Evolutionary conservation across 2,113 vertebrate species (phyloP).

Genomic region (Anarhynchus alexandrinus): DNA sequence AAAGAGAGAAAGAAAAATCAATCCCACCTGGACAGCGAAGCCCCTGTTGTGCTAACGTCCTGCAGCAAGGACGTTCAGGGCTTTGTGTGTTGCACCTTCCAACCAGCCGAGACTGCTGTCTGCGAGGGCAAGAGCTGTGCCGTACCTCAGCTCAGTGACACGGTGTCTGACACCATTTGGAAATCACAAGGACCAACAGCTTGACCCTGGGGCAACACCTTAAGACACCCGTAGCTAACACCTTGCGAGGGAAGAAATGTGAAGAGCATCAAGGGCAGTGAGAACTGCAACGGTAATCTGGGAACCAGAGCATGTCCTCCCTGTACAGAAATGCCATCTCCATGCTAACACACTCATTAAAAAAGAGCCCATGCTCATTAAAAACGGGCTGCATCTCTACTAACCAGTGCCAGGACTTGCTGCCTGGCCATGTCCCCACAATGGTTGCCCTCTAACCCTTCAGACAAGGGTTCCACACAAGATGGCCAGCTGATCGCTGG

Average conservation of each 20-base stretch:
- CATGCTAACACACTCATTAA: not conserved
- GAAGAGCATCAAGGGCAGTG: not conserved
- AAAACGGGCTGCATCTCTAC: not conserved
- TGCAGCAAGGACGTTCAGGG: not conserved
- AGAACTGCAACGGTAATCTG: not conserved
- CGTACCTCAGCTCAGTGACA: not conserved
- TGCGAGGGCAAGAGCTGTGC: not conserved
- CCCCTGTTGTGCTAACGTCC: too few relatives aligned
- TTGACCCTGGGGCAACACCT: not conserved
- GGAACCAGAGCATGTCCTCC: not conserved
- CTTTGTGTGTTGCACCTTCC: not conserved
- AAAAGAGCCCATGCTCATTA: not conserved
- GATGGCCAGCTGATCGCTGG: not conserved
- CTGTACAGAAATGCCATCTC: not conserved
- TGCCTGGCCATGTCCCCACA: fast-evolving
- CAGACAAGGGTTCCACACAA: not conserved
- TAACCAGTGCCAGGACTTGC: not conserved
- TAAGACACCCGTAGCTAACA: not conserved
- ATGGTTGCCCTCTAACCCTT: not conserved
- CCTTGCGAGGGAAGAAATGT: not conserved
- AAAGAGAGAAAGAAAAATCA: not conserved
- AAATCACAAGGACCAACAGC: not conserved
- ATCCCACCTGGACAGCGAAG: not conserved
- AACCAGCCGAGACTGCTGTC: not conserved
- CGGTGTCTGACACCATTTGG: not conserved